Evolutionary conservation across 2,888 invertebrate species (phyloP).

Genomic region (Scrobipalpa atriplicella): DNA sequence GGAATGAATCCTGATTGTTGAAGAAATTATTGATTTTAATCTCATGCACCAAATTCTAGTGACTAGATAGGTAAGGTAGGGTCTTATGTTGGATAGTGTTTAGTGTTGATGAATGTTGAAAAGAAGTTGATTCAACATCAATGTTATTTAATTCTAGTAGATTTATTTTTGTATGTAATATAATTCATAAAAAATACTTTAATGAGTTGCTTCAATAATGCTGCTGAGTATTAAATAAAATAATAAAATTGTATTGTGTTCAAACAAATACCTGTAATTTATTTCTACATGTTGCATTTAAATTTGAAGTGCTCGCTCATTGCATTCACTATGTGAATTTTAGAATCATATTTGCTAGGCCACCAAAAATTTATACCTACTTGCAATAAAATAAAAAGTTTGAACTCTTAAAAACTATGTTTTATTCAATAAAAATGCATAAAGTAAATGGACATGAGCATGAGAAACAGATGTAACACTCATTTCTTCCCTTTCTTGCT

Average conservation of each 20-base stretch:
- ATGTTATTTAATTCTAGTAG: not conserved
- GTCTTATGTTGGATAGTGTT: not conserved
- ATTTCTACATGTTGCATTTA: too few species aligned
- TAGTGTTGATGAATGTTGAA: not conserved
- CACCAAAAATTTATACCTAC: not conserved
- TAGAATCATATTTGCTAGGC: not conserved
- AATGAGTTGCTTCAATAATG: not conserved
- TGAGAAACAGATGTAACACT: conserved; percentile 23
- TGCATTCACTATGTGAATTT: not conserved
- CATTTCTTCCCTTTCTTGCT: conserved; percentile 82
- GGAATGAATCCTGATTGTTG: conserved; percentile 31
- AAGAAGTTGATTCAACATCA: not conserved
- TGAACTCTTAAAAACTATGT: conserved; percentile 43
- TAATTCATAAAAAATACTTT: too few species aligned
- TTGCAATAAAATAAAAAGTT: conserved; percentile 39
- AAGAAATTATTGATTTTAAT: conserved; percentile 1
- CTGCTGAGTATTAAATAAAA: too few species aligned
- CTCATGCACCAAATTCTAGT: not conserved
- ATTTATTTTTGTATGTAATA: conserved; percentile 2
- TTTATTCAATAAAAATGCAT: conserved; percentile 43
- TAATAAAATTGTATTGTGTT: too few species aligned
- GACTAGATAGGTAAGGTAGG: not conserved
- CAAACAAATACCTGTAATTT: too few species aligned
- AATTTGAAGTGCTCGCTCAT: too few species aligned
- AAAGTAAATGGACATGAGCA: conserved; percentile 1